A percentile compares a stretch with the other conserved stretches of the same genome.
phyloP scores from a whole-genome alignment of 2,888 invertebrate genomes.

The Luperina testacea region DNA sequence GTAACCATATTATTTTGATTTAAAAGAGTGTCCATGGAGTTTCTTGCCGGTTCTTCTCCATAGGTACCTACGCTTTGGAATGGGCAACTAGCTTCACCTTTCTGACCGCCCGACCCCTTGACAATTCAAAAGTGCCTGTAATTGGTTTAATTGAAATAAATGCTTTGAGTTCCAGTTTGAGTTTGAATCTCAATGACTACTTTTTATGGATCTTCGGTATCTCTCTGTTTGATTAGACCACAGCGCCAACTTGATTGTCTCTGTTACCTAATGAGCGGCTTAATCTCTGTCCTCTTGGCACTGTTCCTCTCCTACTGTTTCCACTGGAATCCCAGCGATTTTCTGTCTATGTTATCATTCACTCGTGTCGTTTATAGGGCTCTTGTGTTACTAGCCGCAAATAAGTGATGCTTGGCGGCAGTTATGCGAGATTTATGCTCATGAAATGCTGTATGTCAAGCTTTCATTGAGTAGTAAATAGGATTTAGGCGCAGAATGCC shows the following conservation, averaged over 20 bases:
- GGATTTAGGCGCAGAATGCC: no score
- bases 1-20: no score
- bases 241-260: constrained; percentile 50
- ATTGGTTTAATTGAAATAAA: no score
- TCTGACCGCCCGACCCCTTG: no score
- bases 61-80: no score
- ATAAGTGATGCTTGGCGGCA: constrained; percentile 11
- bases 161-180: no score
- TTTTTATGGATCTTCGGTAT: constrained; percentile 19
- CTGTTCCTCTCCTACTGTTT: constrained; percentile 30
- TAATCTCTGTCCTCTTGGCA: constrained; percentile 65
- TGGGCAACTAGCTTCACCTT: no score
- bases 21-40: no score
- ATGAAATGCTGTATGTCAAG: not conserved
- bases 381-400: constrained; percentile 13
- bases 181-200: constrained; percentile 1
- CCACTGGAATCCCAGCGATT: constrained; percentile 40
- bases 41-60: no score
- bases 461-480: constrained; percentile 3
- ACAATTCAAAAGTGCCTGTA: no score
- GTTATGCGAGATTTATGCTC: constrained; percentile 3
- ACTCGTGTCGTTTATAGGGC: constrained; percentile 19
- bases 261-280: constrained; percentile 60
- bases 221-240: not conserved
- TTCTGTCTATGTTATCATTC: constrained; percentile 46